Base-by-base conservation (phyloP, 2,113 vertebrate species). In the Stigmatopora nigra region DNA sequence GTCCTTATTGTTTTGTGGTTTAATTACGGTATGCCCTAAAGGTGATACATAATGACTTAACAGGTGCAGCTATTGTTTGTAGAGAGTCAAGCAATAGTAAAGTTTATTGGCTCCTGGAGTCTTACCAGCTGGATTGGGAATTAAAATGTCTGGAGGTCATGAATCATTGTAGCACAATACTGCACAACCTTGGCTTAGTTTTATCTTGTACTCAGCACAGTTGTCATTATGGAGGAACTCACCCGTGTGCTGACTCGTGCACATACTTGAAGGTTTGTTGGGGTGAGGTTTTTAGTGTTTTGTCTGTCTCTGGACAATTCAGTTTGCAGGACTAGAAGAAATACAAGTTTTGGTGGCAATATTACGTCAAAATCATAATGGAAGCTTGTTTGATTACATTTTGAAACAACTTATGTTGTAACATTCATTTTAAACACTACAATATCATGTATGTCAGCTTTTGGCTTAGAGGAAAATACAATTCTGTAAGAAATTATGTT, bases 21-120 rank as follows among this genome's bases (percentile, higher is more conserved):
- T 88, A 61, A 70, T 81, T 85, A 73, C 88, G 88, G 84, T 72
- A 82, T 8, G 66, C 38, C 14, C 31, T 64, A 62, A 52, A 10
- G 36, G 67, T 49, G 65, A 25, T 64, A 45, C 7, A 59, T 59
- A 56, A 47, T 36, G 16, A 12, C 55, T 81, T 53, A 64, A n/a
- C n/a, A 22, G 16, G 38, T 69, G 6, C 53, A 48, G 48, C 59
- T 64, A 60, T 35, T 65, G 46, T 63, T 77, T 63, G 65, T 72
- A 7, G 48, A 48, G 47, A 57, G 52, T 49, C 31, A 17, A 49
- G 6, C 36, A 16, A 16, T 19, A 49, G n/a, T 49, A 5, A 6
- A 22, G n/a, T 38, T 31, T 63, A 20, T 48, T 44, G 47, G 51
- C 45, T 65, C 61, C 47, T 17, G 14, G 13, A 16, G 55, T 9